These are phyloP conservation scores for Macroglossus sobrinus DNA, from an alignment of 2,113 vertebrate genomes.

Conservation along the genomic window DNA sequence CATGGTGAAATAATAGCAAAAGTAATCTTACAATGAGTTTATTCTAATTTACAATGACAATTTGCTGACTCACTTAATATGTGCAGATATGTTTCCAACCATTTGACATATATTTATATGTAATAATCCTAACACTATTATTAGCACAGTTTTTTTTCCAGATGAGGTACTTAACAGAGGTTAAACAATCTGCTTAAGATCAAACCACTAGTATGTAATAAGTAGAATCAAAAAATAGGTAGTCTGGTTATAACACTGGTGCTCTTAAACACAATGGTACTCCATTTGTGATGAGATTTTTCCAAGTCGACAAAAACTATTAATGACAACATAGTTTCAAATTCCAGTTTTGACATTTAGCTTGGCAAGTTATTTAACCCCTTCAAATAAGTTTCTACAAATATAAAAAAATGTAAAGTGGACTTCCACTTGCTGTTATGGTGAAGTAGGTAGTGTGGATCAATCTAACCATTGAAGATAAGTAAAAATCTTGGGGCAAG, in stretches of 20 bases:
- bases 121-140: not conserved
- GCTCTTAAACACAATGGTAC: not conserved
- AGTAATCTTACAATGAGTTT: not conserved
- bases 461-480: not conserved
- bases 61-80: not conserved
- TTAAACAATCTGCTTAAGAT: not conserved
- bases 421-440: not conserved
- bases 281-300: not conserved
- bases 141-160: not conserved
- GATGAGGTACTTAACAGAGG: not conserved
- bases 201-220: not conserved
- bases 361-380: constrained; percentile 9
- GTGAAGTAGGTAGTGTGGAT: not conserved
- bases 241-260: not conserved
- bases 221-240: not conserved
- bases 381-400: not conserved
- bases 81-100: not conserved
- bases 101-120: not conserved
- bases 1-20: not conserved
- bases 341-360: not conserved
- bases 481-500: not conserved
- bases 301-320: not conserved
- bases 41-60: not conserved
- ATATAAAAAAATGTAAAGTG: not conserved
- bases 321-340: not conserved